Conservation (phyloP, 1,140 invertebrate species). For the Aphis gossypii region DNA sequence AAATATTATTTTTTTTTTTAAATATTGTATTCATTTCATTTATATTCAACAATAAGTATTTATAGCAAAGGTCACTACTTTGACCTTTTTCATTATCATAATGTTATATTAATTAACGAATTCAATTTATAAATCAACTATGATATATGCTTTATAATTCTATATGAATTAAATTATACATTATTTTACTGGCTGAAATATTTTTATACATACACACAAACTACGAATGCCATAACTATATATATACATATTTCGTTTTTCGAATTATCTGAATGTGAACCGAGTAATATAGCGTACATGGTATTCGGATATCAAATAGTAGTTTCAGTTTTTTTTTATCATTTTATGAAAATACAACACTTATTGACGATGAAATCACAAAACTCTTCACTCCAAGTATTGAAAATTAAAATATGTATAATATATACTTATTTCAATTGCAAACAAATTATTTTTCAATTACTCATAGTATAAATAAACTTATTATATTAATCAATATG, state of each 20-base stretch:
- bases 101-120: conserved; percentile 22
- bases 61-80: background rate
- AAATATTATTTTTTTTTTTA: background rate
- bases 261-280: background rate
- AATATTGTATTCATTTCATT: background rate
- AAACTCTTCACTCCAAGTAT: background rate
- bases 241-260: background rate
- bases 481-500: background rate
- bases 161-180: background rate
- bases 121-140: background rate
- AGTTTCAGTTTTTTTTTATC: background rate
- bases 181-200: background rate
- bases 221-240: background rate
- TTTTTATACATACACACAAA: background rate
- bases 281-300: conserved; percentile 16
- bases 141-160: background rate
- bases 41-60: background rate
- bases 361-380: background rate
- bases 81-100: conserved; percentile 23
- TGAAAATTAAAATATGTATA: background rate
- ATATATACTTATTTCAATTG: background rate
- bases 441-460: background rate
- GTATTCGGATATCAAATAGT: background rate
- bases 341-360: conserved; percentile 11
- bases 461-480: background rate